A percentile compares a stretch with the other conserved stretches of the same genome.
Evolutionary conservation across 2,888 invertebrate species (phyloP).

Genomic region (Drosophila buzzatii): DNA sequence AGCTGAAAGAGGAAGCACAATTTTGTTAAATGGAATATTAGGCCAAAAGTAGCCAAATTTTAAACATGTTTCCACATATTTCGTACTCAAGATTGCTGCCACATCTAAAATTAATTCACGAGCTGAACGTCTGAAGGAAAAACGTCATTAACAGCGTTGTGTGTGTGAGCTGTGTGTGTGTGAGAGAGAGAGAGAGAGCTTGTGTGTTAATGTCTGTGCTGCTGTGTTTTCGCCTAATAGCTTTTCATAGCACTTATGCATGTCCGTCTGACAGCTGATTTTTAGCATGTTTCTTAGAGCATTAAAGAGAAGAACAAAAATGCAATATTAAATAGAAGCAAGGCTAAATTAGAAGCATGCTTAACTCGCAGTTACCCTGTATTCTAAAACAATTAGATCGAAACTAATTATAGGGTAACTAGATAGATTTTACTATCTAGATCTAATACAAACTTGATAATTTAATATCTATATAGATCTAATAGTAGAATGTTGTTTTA

Average conservation of each 20-base stretch:
- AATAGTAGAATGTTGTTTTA: no score
- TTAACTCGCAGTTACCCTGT: background rate
- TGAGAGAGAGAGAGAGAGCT: no score
- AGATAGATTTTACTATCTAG: no score
- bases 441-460: no score
- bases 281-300: conserved; percentile 15
- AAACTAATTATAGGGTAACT: no score
- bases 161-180: background rate
- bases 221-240: conserved; percentile 37
- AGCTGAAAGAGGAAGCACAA: background rate
- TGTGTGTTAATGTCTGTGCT: conserved; percentile 3
- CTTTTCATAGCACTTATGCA: conserved; percentile 34
- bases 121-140: conserved; percentile 41
- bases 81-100: conserved; percentile 6
- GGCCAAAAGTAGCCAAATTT: conserved; percentile 32
- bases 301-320: conserved; percentile 5
- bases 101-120: conserved; percentile 66
- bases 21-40: conserved; percentile 25
- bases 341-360: background rate
- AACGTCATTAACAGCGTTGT: conserved; percentile 69
- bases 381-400: no score
- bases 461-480: no score
- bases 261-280: conserved; percentile 42
- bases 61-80: conserved; percentile 21
- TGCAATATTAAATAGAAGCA: background rate